A percentile compares a stretch with the other conserved stretches of the same genome.
Conservation (phyloP, 2,113 vertebrate species). For the Zootoca vivipara region DNA sequence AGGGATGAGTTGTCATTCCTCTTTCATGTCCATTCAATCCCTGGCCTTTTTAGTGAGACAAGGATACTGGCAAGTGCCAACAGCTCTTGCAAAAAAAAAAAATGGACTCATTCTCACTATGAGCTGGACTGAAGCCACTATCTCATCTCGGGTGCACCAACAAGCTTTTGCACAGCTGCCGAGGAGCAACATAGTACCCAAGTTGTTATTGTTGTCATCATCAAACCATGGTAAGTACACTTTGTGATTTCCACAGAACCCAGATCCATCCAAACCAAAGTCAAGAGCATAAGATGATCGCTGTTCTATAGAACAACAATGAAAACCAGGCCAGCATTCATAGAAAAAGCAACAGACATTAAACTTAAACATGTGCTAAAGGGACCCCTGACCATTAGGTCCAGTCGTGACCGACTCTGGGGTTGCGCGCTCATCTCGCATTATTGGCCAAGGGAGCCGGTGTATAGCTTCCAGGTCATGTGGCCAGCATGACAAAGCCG, state of each 20-base stretch:
- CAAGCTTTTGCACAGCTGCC: conserved; percentile 51
- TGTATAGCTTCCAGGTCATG: too few relatives aligned
- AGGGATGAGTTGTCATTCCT: conserved; percentile 47
- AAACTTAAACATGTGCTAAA: not conserved
- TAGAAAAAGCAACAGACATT: not conserved
- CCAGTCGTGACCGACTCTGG: too few relatives aligned
- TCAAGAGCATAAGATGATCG: not conserved
- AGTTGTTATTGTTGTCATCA: not conserved
- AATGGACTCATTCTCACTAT: conserved; percentile 63
- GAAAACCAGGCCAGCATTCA: not conserved
- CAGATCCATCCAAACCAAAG: not conserved
- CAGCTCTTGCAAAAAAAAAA: conserved; percentile 27
- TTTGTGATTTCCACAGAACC: not conserved
- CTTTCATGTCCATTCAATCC: conserved; percentile 66
- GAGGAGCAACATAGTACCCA: not conserved
- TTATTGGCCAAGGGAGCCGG: too few relatives aligned
- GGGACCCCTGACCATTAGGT: too few relatives aligned
- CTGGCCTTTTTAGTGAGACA: conserved; percentile 56
- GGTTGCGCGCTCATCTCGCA: too few relatives aligned
- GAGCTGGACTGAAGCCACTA: conserved; percentile 64
- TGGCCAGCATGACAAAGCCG: too few relatives aligned
- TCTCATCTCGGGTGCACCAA: conserved; percentile 44
- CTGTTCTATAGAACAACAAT: too few relatives aligned
- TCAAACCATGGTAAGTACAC: not conserved
- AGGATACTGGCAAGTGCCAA: conserved; percentile 53